These are phyloP conservation scores for Antennarius maculatus DNA, from an alignment of 2,797 vertebrate species.

Conservation along the genomic window DNA sequence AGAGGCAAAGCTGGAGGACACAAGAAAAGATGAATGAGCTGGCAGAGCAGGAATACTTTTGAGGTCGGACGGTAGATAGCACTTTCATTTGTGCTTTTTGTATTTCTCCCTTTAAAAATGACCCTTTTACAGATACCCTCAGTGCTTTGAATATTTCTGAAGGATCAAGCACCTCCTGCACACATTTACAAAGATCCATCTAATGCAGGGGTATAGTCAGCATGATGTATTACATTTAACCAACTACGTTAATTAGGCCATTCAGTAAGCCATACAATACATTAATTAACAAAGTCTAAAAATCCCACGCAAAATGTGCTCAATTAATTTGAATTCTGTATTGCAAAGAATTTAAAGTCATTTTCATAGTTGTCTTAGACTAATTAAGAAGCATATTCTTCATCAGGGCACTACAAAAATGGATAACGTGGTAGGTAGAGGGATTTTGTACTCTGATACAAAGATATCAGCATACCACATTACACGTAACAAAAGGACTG, in stretches of 20 bases:
- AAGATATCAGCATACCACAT: no score
- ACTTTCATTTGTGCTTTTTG: conserved; percentile 32
- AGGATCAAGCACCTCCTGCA: conserved; percentile 15
- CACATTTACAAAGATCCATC: conserved; percentile 23
- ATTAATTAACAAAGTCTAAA: conserved; percentile 49
- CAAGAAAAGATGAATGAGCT: conserved; percentile 45
- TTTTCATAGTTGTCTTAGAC: conserved; percentile 9
- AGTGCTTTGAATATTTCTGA: conserved; percentile 18
- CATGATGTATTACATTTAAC: conserved; percentile 40
- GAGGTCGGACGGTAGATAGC: conserved; percentile 41
- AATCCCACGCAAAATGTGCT: conserved; percentile 6
- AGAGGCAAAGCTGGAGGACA: conserved; percentile 9
- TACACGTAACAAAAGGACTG: no score
- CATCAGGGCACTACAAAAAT: conserved; percentile 4
- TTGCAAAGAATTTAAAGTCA: conserved; percentile 18
- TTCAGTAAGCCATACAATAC: conserved; percentile 34
- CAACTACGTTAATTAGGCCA: conserved; percentile 40
- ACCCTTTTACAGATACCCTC: conserved; percentile 8
- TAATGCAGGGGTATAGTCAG: conserved; percentile 36
- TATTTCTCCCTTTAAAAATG: conserved; percentile 14
- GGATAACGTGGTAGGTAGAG: background rate
- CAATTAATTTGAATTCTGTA: conserved; percentile 18
- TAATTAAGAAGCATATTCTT: conserved; percentile 37
- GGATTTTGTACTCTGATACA: background rate
- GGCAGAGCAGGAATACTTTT: conserved; percentile 30